phyloP scores from a whole-genome alignment of 2,113 vertebrate species.

The Psophia crepitans region DNA sequence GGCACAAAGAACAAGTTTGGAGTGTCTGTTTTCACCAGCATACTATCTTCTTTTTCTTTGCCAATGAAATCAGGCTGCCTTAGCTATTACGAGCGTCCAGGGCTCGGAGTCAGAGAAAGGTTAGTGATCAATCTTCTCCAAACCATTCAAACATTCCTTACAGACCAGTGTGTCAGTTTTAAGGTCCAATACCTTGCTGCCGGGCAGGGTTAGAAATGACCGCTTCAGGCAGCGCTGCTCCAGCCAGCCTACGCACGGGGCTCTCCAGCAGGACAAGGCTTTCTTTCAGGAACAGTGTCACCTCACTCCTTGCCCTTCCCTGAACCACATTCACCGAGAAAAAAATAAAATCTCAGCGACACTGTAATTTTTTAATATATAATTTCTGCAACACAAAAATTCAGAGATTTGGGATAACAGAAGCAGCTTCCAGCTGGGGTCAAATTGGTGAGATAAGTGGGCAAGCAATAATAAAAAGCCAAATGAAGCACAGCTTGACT shows the following conservation, averaged over 20 bases:
- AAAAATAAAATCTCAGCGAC: neutral
- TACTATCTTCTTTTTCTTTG: neutral
- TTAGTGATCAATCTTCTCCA: neutral
- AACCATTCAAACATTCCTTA: neutral
- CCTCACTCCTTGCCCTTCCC: neutral
- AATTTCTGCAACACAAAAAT: neutral
- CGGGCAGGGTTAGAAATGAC: neutral
- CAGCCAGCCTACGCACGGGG: accelerated
- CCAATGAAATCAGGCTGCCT: neutral
- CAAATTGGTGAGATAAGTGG: neutral
- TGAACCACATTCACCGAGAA: neutral
- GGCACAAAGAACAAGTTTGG: neutral
- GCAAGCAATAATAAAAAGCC: neutral
- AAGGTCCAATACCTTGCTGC: neutral
- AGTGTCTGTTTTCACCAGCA: neutral
- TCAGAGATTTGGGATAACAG: neutral
- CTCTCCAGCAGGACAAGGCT: neutral
- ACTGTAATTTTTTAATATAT: no score
- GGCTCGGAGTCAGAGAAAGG: neutral
- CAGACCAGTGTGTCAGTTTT: neutral
- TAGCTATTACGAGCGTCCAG: neutral
- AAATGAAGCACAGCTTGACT: neutral
- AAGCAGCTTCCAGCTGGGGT: neutral
- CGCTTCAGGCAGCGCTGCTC: accelerated
- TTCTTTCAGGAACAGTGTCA: neutral